A percentile compares a stretch with the other conserved stretches of the same genome.
These are phyloP conservation scores for Nomada ruficornis DNA, from an alignment of 2,888 invertebrate genomes.

Conservation along the genomic window DNA sequence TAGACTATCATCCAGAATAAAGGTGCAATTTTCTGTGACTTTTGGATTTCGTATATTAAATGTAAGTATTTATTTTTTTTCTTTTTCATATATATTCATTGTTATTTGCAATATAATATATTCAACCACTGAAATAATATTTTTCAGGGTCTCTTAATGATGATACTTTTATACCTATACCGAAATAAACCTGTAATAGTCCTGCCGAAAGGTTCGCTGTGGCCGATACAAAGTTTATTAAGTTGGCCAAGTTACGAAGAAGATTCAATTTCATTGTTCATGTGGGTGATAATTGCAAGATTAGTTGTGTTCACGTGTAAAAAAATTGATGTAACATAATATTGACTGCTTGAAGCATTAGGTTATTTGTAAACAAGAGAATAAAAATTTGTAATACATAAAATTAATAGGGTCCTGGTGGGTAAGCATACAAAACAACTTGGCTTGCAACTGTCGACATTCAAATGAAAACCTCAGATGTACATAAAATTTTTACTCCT, in stretches of 20 bases:
- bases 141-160: conserved; percentile 34
- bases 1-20: conserved; percentile 65
- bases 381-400: conserved; percentile 9
- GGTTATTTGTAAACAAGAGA: conserved; percentile 9
- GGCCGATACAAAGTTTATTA: conserved; percentile 77
- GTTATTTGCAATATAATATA: background rate
- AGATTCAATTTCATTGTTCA: conserved; percentile 78
- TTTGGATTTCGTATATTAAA: conserved; percentile 73
- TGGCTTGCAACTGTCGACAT: background rate
- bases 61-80: conserved; percentile 71
- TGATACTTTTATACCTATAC: conserved; percentile 72
- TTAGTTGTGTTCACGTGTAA: conserved; percentile 64
- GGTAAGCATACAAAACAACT: background rate
- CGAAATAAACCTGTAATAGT: conserved; percentile 76
- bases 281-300: conserved; percentile 75
- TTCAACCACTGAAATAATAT: background rate
- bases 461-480: conserved; percentile 8
- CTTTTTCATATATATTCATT: background rate
- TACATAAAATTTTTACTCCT: conserved; percentile 37
- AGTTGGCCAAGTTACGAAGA: conserved; percentile 78
- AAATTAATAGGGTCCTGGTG: background rate
- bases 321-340: conserved; percentile 43
- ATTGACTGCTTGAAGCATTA: background rate
- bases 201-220: conserved; percentile 75
- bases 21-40: conserved; percentile 65